These are phyloP conservation scores for Sesia bembeciformis DNA, from an alignment of 2,888 invertebrate species.

Conservation along the genomic window DNA sequence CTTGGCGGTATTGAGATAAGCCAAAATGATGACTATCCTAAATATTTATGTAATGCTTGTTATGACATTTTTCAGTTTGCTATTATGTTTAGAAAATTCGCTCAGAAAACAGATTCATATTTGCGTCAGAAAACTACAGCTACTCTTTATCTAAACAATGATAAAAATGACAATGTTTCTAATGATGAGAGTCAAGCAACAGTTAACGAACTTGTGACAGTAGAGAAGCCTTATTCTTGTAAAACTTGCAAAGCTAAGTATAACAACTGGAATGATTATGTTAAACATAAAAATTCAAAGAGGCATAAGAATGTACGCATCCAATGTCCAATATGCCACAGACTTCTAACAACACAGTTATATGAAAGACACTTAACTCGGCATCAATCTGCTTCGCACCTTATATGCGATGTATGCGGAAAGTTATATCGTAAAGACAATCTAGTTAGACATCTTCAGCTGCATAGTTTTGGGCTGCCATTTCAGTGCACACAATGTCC, in stretches of 20 bases:
- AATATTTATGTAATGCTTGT: constrained; percentile 34
- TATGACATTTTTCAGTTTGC: constrained; percentile 29
- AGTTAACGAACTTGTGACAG: constrained; percentile 2
- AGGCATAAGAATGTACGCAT: constrained; percentile 21
- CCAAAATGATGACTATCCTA: constrained; percentile 31
- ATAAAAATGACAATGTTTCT: background rate
- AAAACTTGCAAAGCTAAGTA: constrained; percentile 16
- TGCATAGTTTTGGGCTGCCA: constrained; percentile 36
- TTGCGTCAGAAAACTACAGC: constrained; percentile 14
- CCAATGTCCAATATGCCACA: constrained; percentile 21
- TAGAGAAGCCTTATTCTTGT: constrained; percentile 7
- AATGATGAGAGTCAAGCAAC: constrained; percentile 1
- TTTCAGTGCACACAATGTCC: constrained; percentile 40
- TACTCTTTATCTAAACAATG: background rate
- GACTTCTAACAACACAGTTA: constrained; percentile 23
- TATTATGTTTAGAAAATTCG: constrained; percentile 31
- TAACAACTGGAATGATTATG: constrained; percentile 13
- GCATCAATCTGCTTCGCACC: constrained; percentile 28
- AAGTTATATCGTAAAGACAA: constrained; percentile 45
- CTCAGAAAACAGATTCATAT: constrained; percentile 16
- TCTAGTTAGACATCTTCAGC: constrained; percentile 32
- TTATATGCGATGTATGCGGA: constrained; percentile 44
- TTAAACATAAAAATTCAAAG: constrained; percentile 22
- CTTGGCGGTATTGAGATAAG: constrained; percentile 30
- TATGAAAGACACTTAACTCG: constrained; percentile 27